Conservation (phyloP, 2,888 invertebrate genomes). For the Netelia fuscicornis region DNA sequence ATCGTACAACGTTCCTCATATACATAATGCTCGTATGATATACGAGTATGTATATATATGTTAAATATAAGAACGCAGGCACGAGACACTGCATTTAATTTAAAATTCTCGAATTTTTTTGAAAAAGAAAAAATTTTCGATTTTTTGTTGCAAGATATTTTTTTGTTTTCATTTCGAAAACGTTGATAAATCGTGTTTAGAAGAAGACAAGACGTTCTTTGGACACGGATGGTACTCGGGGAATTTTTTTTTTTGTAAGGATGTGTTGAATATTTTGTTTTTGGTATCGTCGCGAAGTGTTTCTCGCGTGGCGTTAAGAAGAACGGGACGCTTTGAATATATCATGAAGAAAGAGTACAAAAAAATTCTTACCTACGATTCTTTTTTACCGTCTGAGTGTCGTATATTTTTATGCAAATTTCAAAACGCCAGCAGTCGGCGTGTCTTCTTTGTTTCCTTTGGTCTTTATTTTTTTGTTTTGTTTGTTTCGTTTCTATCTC, state of each 20-base stretch:
- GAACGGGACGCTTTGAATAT: background rate
- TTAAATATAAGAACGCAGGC: too few species aligned
- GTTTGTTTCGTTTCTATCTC: slow-evolving; percentile 54
- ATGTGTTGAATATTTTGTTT: too few species aligned
- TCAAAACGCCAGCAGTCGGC: slow-evolving; percentile 49
- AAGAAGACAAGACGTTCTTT: background rate
- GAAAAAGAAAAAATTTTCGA: too few species aligned
- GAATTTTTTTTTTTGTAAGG: too few species aligned
- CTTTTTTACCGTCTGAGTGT: slow-evolving; percentile 27
- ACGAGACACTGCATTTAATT: too few species aligned
- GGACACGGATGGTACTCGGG: too few species aligned
- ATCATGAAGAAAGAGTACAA: background rate
- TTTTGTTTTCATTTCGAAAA: too few species aligned
- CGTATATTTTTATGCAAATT: slow-evolving; percentile 74
- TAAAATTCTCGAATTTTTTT: too few species aligned
- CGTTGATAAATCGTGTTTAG: too few species aligned
- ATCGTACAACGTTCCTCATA: slow-evolving; percentile 11
- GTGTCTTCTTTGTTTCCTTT: slow-evolving; percentile 64
- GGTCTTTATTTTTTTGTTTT: slow-evolving; percentile 34
- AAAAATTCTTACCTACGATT: background rate
- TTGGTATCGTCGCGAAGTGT: too few species aligned
- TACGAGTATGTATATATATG: background rate
- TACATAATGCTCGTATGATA: slow-evolving; percentile 24
- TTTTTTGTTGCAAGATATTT: too few species aligned
- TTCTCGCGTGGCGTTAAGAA: too few species aligned